A percentile compares a stretch with the other conserved stretches of the same genome.
phyloP scores from a whole-genome alignment of 2,888 invertebrate genomes.

The Melinopterus prodromus region DNA sequence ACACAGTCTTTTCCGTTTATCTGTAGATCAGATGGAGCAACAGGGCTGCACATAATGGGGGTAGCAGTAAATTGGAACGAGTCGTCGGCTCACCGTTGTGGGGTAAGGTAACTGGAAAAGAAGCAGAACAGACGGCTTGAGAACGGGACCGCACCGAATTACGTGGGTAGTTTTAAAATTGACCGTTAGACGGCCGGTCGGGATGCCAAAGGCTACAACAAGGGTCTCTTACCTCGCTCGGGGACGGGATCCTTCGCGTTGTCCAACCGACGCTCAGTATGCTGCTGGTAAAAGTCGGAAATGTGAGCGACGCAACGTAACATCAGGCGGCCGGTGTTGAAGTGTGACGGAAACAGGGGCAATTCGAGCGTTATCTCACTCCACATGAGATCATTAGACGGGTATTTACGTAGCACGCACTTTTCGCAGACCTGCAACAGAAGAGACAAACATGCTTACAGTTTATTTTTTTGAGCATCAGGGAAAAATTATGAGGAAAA shows the following conservation, averaged over 20 bases:
- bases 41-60: slow-evolving; percentile 11
- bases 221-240: slow-evolving; percentile 71
- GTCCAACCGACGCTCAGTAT: slow-evolving; percentile 74
- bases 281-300: slow-evolving; percentile 73
- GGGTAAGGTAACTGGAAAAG: slow-evolving; percentile 35
- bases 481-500: too few species aligned
- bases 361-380: slow-evolving; percentile 67
- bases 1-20: slow-evolving; percentile 30
- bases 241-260: slow-evolving; percentile 80
- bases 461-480: background rate
- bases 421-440: slow-evolving; percentile 53
- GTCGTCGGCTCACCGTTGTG: background rate
- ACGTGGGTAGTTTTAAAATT: slow-evolving; percentile 7
- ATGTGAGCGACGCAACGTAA: slow-evolving; percentile 78
- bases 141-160: background rate
- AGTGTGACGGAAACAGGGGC: slow-evolving; percentile 67
- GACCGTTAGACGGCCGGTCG: background rate
- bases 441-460: slow-evolving; percentile 22
- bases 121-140: slow-evolving; percentile 4
- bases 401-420: slow-evolving; percentile 50
- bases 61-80: background rate
- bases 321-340: slow-evolving; percentile 68
- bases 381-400: slow-evolving; percentile 64
- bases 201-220: background rate
- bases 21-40: slow-evolving; percentile 29